These are phyloP conservation scores for Lagorchestes hirsutus DNA, from an alignment of 2,797 vertebrate genomes.

Conservation along the genomic window DNA sequence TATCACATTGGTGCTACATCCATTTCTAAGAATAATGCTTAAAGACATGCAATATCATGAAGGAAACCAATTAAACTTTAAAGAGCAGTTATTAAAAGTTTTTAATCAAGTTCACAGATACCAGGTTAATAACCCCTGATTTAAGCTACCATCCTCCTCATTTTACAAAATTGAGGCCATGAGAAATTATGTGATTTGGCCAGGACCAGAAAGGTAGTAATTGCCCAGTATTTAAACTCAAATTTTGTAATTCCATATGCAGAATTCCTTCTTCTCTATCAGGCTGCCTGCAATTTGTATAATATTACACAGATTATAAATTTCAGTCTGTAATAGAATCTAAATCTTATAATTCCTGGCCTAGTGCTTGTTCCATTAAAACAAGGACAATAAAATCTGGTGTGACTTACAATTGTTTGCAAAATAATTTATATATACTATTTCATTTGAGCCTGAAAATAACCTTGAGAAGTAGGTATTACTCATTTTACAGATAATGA, in stretches of 20 bases:
- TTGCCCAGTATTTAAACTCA: background rate
- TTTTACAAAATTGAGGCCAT: background rate
- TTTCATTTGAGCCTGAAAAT: background rate
- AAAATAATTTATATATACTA: background rate
- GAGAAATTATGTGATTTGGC: too few species aligned
- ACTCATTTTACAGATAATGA: background rate
- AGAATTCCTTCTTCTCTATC: background rate
- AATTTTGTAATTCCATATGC: background rate
- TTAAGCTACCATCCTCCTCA: background rate
- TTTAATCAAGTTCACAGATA: background rate
- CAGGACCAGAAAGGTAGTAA: too few species aligned
- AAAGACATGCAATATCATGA: background rate
- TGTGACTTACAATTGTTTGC: background rate
- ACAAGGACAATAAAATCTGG: background rate
- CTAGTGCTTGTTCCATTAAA: background rate
- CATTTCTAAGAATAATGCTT: background rate
- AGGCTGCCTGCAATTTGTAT: background rate
- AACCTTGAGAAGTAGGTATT: background rate
- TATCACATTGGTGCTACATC: too few species aligned
- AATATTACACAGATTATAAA: background rate
- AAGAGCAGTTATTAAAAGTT: background rate
- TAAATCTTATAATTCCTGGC: background rate
- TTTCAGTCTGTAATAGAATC: background rate
- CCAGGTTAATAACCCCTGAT: background rate
- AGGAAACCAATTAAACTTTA: background rate